phyloP scores from a whole-genome alignment of 2,888 invertebrate genomes.

The Machimus atricapillus region DNA sequence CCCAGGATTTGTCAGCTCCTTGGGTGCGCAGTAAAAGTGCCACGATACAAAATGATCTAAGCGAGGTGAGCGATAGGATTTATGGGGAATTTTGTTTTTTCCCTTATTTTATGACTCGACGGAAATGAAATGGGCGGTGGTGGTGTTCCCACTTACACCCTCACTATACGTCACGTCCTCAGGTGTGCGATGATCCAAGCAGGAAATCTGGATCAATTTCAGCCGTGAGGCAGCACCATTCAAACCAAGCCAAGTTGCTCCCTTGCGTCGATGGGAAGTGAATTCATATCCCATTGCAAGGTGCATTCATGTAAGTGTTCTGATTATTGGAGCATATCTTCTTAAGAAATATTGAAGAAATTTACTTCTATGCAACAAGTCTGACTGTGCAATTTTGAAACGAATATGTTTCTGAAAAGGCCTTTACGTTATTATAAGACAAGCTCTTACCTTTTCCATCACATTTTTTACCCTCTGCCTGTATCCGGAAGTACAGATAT shows the following conservation, averaged over 20 bases:
- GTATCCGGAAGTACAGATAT: background rate
- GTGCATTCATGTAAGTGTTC: background rate
- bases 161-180: background rate
- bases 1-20: background rate
- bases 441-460: background rate
- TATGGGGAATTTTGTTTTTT: background rate
- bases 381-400: background rate
- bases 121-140: background rate
- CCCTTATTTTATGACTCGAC: background rate
- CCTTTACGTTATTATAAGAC: background rate
- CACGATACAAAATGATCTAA: background rate
- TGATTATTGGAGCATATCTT: background rate
- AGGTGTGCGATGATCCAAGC: background rate
- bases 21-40: background rate
- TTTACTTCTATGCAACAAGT: background rate
- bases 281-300: background rate
- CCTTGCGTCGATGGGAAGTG: background rate
- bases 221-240: background rate
- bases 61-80: background rate
- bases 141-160: background rate
- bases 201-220: background rate
- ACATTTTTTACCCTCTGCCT: background rate
- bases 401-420: background rate
- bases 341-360: background rate
- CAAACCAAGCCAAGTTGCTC: background rate